phyloP scores from a whole-genome alignment of 2,797 vertebrate species.

The Echiichthys vipera region DNA sequence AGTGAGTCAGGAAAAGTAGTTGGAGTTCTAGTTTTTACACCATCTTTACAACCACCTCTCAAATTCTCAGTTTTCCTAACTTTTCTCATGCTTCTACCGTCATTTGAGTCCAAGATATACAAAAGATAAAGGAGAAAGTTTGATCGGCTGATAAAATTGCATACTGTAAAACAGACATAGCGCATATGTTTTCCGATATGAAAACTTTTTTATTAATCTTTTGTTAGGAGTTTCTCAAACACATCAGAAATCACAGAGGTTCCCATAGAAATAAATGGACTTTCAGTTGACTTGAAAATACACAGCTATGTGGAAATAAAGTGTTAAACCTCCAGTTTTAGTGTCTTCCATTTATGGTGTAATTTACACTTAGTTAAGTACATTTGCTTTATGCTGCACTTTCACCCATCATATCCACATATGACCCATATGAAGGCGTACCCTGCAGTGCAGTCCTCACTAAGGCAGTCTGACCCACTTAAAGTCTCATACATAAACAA shows the following conservation, averaged over 20 bases:
- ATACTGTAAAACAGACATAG: too few relatives aligned
- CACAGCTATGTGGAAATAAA: too few relatives aligned
- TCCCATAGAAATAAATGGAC: too few relatives aligned
- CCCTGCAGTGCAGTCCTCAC: slow-evolving; percentile 26
- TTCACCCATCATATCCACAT: slow-evolving; percentile 1
- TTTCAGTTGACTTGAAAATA: too few relatives aligned
- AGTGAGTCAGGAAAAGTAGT: background rate
- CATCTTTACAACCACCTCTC: background rate
- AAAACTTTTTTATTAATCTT: too few relatives aligned
- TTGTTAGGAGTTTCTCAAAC: too few relatives aligned
- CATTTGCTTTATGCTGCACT: background rate
- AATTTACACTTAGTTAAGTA: background rate
- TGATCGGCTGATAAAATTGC: too few relatives aligned
- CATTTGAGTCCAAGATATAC: background rate
- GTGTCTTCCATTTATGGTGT: slow-evolving; percentile 4
- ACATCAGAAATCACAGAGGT: too few relatives aligned
- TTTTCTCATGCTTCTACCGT: background rate
- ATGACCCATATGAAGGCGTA: slow-evolving; percentile 3
- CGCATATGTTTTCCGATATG: too few relatives aligned
- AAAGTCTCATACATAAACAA: slow-evolving; percentile 61
- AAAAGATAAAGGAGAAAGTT: background rate
- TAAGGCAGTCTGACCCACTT: slow-evolving; percentile 67
- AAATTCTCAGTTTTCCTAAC: background rate
- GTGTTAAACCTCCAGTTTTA: background rate
- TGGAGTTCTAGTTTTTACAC: background rate